phyloP scores from a whole-genome alignment of 2,797 vertebrate genomes.

The Rousettus madagascariensis region DNA sequence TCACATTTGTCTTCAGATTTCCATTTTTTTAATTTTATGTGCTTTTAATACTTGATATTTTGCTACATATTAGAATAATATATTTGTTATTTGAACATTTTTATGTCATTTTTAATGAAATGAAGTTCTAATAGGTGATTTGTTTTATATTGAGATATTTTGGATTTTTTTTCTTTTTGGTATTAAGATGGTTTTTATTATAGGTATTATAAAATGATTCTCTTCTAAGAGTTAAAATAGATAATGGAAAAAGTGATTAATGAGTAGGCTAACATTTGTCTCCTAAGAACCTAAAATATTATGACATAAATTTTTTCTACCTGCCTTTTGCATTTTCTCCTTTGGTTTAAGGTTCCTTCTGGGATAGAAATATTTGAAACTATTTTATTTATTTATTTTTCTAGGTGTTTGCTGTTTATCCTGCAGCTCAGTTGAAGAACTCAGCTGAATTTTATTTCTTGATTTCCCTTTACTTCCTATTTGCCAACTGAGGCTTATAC shows the following conservation, averaged over 20 bases:
- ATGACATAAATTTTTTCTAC: background rate
- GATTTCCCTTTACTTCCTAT: background rate
- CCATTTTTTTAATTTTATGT: constrained; percentile 40
- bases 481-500: background rate
- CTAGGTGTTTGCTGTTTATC: background rate
- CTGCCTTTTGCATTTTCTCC: background rate
- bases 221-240: background rate
- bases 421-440: background rate
- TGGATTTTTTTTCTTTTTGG: background rate
- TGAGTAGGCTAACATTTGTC: background rate
- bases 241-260: background rate
- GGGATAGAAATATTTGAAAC: background rate
- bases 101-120: constrained; percentile 5
- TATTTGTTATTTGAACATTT: constrained; percentile 7
- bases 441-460: background rate
- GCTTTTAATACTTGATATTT: constrained; percentile 56
- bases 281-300: background rate
- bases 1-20: constrained; percentile 49
- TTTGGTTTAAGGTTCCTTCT: constrained; percentile 10
- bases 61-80: constrained; percentile 41
- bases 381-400: constrained; percentile 49
- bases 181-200: background rate
- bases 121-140: constrained; percentile 5
- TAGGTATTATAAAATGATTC: background rate
- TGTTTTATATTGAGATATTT: constrained; percentile 27